These are phyloP conservation scores for Listronotus oregonensis DNA, from an alignment of 1,140 invertebrate genomes.

Conservation along the genomic window DNA sequence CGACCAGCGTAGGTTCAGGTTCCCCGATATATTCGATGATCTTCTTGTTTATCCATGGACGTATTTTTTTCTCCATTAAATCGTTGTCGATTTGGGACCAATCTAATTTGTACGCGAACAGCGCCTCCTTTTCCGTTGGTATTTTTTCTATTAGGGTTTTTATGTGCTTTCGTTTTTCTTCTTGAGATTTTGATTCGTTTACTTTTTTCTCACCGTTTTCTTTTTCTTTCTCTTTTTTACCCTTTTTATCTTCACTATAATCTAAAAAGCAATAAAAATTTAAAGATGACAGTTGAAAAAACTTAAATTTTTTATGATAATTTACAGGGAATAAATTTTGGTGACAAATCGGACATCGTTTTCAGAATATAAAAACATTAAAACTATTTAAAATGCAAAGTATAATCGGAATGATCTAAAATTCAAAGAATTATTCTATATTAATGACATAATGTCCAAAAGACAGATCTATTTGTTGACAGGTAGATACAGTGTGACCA, in stretches of 20 bases:
- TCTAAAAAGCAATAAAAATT: constrained; percentile 54
- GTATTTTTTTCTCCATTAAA: constrained; percentile 95
- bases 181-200: constrained; percentile 76
- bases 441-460: too few relatives aligned
- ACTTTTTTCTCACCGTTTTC: constrained; percentile 68
- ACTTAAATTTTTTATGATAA: too few relatives aligned
- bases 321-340: too few relatives aligned
- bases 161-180: constrained; percentile 95
- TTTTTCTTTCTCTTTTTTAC: constrained; percentile 61
- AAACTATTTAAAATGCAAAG: too few relatives aligned
- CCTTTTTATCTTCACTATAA: constrained; percentile 70
- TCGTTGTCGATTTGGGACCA: constrained; percentile 74
- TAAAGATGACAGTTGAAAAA: too few relatives aligned
- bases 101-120: constrained; percentile 93
- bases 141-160: constrained; percentile 98
- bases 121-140: constrained; percentile 93
- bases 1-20: constrained; percentile 96
- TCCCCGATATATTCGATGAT: constrained; percentile 99
- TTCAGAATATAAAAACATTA: too few relatives aligned
- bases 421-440: too few relatives aligned
- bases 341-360: too few relatives aligned
- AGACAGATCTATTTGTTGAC: too few relatives aligned
- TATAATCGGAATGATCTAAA: too few relatives aligned
- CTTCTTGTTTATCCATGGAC: constrained; percentile 99
- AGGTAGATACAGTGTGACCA: too few relatives aligned